These are phyloP conservation scores for Brachyhypopomus occidentalis DNA, from an alignment of 2,113 vertebrate genomes.

Conservation along the genomic window DNA sequence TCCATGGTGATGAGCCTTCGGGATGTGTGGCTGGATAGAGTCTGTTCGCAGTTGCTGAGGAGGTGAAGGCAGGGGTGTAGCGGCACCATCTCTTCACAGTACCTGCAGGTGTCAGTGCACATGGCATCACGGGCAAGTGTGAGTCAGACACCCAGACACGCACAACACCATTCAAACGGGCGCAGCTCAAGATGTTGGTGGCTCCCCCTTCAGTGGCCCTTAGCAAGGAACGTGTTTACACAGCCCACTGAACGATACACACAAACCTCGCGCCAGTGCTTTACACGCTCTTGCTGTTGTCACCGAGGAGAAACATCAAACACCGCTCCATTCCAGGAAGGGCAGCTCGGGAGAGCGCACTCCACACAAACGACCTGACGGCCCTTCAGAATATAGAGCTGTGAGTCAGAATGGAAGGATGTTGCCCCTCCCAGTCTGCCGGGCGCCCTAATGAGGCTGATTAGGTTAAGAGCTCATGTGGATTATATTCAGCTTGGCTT, in stretches of 20 bases:
- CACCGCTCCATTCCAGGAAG: slow-evolving; percentile 49
- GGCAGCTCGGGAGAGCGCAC: slow-evolving; percentile 8
- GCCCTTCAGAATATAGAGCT: slow-evolving; percentile 43
- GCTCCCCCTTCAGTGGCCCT: slow-evolving; percentile 24
- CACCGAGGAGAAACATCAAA: slow-evolving; percentile 52
- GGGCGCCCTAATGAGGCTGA: slow-evolving; percentile 40
- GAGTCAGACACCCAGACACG: neutral
- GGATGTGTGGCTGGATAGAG: slow-evolving; percentile 92
- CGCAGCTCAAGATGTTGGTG: slow-evolving; percentile 8
- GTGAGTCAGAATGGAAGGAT: slow-evolving; percentile 42
- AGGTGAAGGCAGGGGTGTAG: slow-evolving; percentile 88
- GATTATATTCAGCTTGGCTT: slow-evolving; percentile 28
- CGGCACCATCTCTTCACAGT: slow-evolving; percentile 88
- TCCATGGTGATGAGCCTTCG: slow-evolving; percentile 95
- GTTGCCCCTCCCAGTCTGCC: slow-evolving; percentile 5
- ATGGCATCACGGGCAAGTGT: neutral
- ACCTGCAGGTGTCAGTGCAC: slow-evolving; percentile 72
- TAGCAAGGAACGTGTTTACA: slow-evolving; percentile 30
- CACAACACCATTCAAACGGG: no score
- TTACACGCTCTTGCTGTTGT: slow-evolving; percentile 43
- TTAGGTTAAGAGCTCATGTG: slow-evolving; percentile 32
- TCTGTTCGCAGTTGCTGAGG: slow-evolving; percentile 95
- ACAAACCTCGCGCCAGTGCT: slow-evolving; percentile 36
- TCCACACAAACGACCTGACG: slow-evolving; percentile 39
- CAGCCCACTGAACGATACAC: slow-evolving; percentile 28